Evolutionary conservation across 2,888 invertebrate genomes (phyloP).

Genomic region (Rhogogaster chlorosoma): DNA sequence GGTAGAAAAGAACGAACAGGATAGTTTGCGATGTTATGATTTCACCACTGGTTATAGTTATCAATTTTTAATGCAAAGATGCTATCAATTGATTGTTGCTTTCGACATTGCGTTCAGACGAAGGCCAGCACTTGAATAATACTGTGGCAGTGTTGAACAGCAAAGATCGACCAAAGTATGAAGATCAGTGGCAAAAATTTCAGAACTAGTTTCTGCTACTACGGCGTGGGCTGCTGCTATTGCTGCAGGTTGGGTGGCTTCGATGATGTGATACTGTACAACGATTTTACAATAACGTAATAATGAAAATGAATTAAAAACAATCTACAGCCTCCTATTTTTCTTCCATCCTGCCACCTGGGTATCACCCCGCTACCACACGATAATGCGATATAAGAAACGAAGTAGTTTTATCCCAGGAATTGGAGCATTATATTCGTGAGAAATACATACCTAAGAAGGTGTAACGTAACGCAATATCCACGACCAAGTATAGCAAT

Average conservation of each 20-base stretch:
- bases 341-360: neutral
- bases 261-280: neutral
- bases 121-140: conserved; percentile 21
- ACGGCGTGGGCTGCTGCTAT: conserved; percentile 21
- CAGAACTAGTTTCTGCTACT: conserved; percentile 38
- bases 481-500: neutral
- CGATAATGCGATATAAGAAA: neutral
- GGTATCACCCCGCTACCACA: neutral
- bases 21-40: neutral
- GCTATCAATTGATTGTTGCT: neutral
- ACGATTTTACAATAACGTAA: conserved; percentile 15
- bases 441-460: conserved; percentile 13
- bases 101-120: conserved; percentile 20
- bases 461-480: conserved; percentile 22
- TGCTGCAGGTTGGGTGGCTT: conserved; percentile 19
- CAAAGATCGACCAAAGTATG: conserved; percentile 14
- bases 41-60: neutral
- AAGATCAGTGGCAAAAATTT: conserved; percentile 36
- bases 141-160: conserved; percentile 9
- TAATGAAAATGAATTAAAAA: neutral
- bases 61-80: neutral
- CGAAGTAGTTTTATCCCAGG: neutral
- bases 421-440: conserved; percentile 38
- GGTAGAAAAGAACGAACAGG: neutral
- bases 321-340: neutral